Evolutionary conservation across 2,888 invertebrate species (phyloP), one percentile per base, ranked within the genome.

Genomic region (Eulithis testata): DNA sequence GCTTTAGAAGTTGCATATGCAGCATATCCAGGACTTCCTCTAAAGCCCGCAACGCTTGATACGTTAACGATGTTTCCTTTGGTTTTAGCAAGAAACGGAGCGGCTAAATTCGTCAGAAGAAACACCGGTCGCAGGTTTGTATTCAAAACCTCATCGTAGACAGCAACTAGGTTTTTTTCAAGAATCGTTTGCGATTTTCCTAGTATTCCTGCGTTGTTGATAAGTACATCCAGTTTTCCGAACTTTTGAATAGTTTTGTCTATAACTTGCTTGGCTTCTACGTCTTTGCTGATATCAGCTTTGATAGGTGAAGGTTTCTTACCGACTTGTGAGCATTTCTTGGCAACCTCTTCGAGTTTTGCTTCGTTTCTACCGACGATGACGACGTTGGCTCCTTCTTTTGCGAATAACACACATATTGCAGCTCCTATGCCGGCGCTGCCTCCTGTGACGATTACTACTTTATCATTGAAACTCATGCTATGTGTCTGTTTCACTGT

Each of bases 401-500:
- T 80, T 11, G 95, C 93, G 71, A 96, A 95, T 50, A 94, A 88
- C 0, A 94, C 72, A 0, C 95, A 95, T 0, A 95, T 93, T 0
- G 94, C 94, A 0, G 94, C 94, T 2, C 96, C 96, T 51, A 96
- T 96, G 0, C 96, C 96, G 4, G 95, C 95, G 77, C 95, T 95
- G 0, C 95, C 95, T 7, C 96, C 87, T 1, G 84, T 86, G 0
- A 87, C 73, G 3, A 87, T 60, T 0, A 85, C 82, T 0, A 85
- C 83, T 78, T 85, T 86, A 14, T 78, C 73, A 53, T 60, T 60
- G 40, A 85, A 85, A 75, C 77, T 78, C 85, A 85, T 61, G 12
- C 12, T 52, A n/a, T 14, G 12, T 9, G 4, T 12, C 27, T 6
- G 36, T 9, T 9, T 11, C 4, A 40, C 40, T 40, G 8, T 40